A percentile compares a stretch with the other conserved stretches of the same genome.
These are phyloP conservation scores for Eurois occulta DNA, from an alignment of 2,888 invertebrate genomes.

Conservation along the genomic window DNA sequence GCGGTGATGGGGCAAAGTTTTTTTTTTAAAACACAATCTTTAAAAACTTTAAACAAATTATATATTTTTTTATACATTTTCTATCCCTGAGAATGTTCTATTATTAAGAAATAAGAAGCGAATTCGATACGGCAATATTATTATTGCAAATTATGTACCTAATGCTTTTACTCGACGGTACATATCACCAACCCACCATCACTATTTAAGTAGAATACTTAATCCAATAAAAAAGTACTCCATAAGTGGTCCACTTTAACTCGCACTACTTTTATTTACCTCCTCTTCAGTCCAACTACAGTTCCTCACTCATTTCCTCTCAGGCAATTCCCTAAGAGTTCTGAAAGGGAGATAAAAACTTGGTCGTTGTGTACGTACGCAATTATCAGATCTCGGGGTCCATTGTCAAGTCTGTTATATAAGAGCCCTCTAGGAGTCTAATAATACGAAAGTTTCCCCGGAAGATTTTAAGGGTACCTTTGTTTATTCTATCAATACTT, in stretches of 20 bases:
- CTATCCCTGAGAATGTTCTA: too few relatives aligned
- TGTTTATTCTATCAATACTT: slow-evolving; percentile 57
- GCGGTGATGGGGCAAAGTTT: too few relatives aligned
- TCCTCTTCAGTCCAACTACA: slow-evolving; percentile 24
- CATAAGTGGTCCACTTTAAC: not conserved
- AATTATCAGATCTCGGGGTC: slow-evolving; percentile 68
- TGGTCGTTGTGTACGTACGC: slow-evolving; percentile 59
- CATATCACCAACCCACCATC: too few relatives aligned
- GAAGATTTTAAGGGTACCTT: slow-evolving; percentile 41
- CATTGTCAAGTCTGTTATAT: slow-evolving; percentile 60
- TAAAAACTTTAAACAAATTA: too few relatives aligned
- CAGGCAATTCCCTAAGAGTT: slow-evolving; percentile 44
- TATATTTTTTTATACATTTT: too few relatives aligned
- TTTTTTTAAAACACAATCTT: too few relatives aligned
- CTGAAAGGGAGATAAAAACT: slow-evolving; percentile 61
- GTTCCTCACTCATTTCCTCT: slow-evolving; percentile 41
- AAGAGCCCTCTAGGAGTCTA: slow-evolving; percentile 57
- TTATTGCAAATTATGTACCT: too few relatives aligned
- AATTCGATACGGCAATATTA: too few relatives aligned
- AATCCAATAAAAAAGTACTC: not conserved
- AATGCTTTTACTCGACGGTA: too few relatives aligned
- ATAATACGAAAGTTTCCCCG: slow-evolving; percentile 53
- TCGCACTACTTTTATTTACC: slow-evolving; percentile 17
- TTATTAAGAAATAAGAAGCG: too few relatives aligned
- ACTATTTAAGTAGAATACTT: not conserved